These are phyloP conservation scores for Marcusenius ussheri DNA, from an alignment of 2,113 vertebrate genomes.

Conservation along the genomic window DNA sequence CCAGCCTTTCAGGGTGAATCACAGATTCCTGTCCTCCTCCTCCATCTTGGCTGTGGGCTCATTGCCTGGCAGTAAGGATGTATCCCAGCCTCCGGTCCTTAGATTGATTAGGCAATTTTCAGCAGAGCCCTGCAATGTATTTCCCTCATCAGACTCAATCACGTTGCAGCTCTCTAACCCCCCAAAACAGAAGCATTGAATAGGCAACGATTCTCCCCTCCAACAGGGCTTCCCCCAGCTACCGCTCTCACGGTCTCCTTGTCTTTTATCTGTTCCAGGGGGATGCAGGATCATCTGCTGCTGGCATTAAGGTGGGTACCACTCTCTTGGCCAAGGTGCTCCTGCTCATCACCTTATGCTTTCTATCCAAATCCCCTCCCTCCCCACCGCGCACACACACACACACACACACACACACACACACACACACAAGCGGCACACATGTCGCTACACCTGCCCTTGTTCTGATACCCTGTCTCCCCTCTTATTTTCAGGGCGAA, in stretches of 20 bases:
- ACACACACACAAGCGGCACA: background rate
- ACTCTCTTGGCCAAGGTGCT: background rate
- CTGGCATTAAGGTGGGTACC: conserved; percentile 86
- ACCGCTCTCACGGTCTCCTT: background rate
- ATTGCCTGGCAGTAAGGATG: background rate
- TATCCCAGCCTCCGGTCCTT: background rate
- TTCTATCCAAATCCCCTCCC: background rate
- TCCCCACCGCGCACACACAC: background rate
- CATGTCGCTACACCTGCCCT: background rate
- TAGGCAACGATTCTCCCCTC: background rate
- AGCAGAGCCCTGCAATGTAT: background rate
- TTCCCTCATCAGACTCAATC: conserved; percentile 6
- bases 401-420: background rate
- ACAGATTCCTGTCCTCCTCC: background rate
- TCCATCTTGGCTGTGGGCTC: background rate
- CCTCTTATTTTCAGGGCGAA: conserved; percentile 71
- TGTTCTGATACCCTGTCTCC: conserved; percentile 2
- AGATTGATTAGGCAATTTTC: conserved; percentile 13
- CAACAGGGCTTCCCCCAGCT: background rate
- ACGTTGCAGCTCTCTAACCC: background rate
- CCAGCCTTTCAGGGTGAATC: background rate
- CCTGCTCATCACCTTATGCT: background rate
- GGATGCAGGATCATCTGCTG: conserved; percentile 92
- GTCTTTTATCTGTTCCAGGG: conserved; percentile 61
- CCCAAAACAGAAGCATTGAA: background rate